Percentiles rank a stretch among this genome's conserved stretches.
phyloP scores from a whole-genome alignment of 2,797 vertebrate species.

The Scleropages formosus region DNA sequence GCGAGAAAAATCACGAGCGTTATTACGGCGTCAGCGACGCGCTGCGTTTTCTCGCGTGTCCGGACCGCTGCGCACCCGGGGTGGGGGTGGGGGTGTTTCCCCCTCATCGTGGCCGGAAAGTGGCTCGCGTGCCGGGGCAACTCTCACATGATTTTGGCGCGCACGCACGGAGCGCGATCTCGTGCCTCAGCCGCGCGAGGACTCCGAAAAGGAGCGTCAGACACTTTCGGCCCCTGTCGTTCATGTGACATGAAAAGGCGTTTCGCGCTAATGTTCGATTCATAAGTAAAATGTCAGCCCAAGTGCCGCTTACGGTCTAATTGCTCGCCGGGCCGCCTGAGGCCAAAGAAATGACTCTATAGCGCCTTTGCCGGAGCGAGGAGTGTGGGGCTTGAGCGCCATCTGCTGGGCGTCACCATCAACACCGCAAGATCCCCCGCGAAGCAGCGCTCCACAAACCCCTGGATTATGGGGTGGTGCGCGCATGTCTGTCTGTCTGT shows the following conservation, averaged over 20 bases:
- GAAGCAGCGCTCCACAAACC: too few relatives aligned
- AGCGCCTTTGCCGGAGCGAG: conserved; percentile 29
- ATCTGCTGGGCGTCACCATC: conserved; percentile 49
- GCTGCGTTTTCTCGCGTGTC: too few relatives aligned
- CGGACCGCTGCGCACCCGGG: too few relatives aligned
- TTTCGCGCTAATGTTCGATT: conserved; percentile 52
- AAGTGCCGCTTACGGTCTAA: conserved; percentile 53
- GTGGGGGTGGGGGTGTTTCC: too few relatives aligned
- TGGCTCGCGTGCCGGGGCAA: not conserved
- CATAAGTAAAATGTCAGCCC: conserved; percentile 54
- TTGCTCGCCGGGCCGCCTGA: conserved; percentile 47
- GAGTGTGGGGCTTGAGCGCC: conserved; percentile 49
- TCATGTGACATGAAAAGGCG: conserved; percentile 51
- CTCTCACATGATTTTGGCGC: not conserved
- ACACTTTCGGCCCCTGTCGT: conserved; percentile 46
- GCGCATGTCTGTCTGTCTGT: too few relatives aligned
- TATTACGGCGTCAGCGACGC: not conserved
- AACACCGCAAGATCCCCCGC: not conserved
- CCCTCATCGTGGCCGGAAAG: too few relatives aligned
- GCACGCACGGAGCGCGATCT: not conserved
- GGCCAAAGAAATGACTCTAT: conserved; percentile 42
- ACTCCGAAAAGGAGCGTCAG: conserved; percentile 40
- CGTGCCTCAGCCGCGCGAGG: not conserved
- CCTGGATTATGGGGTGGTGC: too few relatives aligned
- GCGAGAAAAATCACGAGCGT: conserved; percentile 7